A percentile compares a stretch with the other conserved stretches of the same genome.
These are phyloP conservation scores for Chymomyza procnemis DNA, from an alignment of 2,888 invertebrate genomes.

Conservation along the genomic window DNA sequence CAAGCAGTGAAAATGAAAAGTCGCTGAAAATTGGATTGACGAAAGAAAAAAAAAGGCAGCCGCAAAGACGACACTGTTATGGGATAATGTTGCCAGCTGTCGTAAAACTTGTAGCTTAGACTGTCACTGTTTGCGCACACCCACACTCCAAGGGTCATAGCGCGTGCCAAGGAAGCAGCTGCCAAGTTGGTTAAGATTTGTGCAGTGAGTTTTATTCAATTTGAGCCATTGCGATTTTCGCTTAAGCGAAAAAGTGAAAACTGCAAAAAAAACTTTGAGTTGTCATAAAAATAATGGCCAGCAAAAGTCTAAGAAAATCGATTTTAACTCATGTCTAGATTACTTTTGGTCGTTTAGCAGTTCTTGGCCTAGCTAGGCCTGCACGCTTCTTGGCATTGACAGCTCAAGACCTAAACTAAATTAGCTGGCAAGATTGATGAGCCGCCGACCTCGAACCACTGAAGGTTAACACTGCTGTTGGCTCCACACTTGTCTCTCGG, in stretches of 20 bases:
- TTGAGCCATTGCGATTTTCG: constrained; percentile 53
- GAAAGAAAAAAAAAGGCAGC: too few species aligned
- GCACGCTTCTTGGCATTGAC: constrained; percentile 66
- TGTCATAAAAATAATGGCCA: background rate
- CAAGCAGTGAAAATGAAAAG: background rate
- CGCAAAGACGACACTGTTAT: background rate
- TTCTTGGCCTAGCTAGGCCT: constrained; percentile 37
- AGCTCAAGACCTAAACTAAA: constrained; percentile 23
- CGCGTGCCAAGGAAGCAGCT: background rate
- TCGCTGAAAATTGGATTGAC: background rate
- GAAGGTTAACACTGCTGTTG: constrained; percentile 27
- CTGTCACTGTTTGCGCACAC: constrained; percentile 4
- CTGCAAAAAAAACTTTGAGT: background rate
- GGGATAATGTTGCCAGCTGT: constrained; percentile 6
- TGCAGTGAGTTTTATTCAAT: constrained; percentile 53
- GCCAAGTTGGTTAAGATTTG: background rate
- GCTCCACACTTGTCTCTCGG: constrained; percentile 25
- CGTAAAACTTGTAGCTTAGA: constrained; percentile 32
- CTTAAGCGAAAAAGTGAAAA: constrained; percentile 17
- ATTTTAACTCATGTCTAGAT: too few species aligned
- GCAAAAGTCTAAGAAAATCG: background rate
- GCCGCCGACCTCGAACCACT: constrained; percentile 31
- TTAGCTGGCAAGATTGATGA: constrained; percentile 53
- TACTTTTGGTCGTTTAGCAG: background rate
- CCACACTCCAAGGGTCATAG: constrained; percentile 17